Conservation (phyloP, 2,888 invertebrate genomes). For the Timandra comae region DNA sequence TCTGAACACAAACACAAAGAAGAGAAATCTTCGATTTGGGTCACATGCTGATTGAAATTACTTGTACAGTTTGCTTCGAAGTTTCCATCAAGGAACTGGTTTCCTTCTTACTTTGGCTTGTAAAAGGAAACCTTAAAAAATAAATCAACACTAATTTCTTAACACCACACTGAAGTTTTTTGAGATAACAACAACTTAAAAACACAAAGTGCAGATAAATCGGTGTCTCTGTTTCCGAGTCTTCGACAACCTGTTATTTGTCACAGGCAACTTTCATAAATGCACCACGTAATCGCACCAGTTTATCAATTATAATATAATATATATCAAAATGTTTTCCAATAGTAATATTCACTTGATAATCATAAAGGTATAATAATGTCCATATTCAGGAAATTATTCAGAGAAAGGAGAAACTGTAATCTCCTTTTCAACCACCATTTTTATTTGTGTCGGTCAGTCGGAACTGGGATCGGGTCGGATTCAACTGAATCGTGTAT, state of each 20-base stretch:
- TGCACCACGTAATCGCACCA: slow-evolving; percentile 57
- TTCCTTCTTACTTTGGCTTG: slow-evolving; percentile 9
- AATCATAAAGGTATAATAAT: slow-evolving; percentile 37
- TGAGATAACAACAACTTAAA: slow-evolving; percentile 51
- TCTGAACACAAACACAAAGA: slow-evolving; percentile 46
- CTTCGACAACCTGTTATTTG: slow-evolving; percentile 75
- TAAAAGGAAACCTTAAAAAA: not conserved
- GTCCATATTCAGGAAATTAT: slow-evolving; percentile 38
- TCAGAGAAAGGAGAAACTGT: slow-evolving; percentile 44
- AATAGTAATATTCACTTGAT: slow-evolving; percentile 29
- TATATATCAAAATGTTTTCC: slow-evolving; percentile 35
- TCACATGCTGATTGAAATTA: slow-evolving; percentile 72
- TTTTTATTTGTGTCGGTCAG: slow-evolving; percentile 51
- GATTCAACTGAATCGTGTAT: slow-evolving; percentile 18
- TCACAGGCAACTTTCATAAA: slow-evolving; percentile 59
- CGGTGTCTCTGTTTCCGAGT: slow-evolving; percentile 42
- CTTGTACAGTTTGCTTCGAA: slow-evolving; percentile 41
- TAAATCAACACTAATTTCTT: slow-evolving; percentile 14
- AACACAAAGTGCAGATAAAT: slow-evolving; percentile 61
- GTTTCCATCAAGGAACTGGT: slow-evolving; percentile 21
- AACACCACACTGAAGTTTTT: slow-evolving; percentile 27
- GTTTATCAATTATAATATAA: slow-evolving; percentile 31
- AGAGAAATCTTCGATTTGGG: slow-evolving; percentile 75
- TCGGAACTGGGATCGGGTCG: slow-evolving; percentile 8
- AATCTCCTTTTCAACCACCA: slow-evolving; percentile 63